Base-by-base conservation (phyloP, 2,113 vertebrate genomes). In the Tenebrosternarchus preto region DNA sequence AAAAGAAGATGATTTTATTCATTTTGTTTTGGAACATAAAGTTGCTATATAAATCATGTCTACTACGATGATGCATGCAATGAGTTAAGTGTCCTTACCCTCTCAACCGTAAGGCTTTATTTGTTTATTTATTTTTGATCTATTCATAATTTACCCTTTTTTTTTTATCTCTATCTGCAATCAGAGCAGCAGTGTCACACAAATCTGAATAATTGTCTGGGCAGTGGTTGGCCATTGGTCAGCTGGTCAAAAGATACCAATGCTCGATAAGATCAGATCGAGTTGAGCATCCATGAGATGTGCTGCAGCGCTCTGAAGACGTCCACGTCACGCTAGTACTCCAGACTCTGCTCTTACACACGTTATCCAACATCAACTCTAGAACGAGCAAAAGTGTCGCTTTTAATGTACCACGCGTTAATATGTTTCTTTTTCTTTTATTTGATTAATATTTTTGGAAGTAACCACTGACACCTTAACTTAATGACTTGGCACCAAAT, bases 21-120 rank as follows among this genome's bases (percentile, higher is more conserved):
- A 67, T 88, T 88, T 90, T 83, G 82, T 87, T 89, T 93, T 53
- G 77, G 86, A 88, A 88, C 83, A 88, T 80, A 88, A 80, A 87
- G 80, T 80, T 85, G 85, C 85, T 86, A 84, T 83, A 84, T 81
- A 86, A 90, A 80, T 87, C 84, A 89, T 86, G 89, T 88, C 84
- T 87, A 91, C 83, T 83, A 86, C 89, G 90, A 88, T 87, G 83
- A 90, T 92, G 92, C 91, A 92, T 93, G 91, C 85, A 89, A 92
- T 90, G 87, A 92, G 87, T 92, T 91, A 94, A 93, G 93, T 94
- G 92, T 93, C 93, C 92, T 93, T 94, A 92, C 90, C 89, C 91
- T 86, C 88, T 91, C 88, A 88, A 87, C 88, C 90, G 86, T 77
- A 87, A 84, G 87, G 85, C 75, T 83, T 88, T 72, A 31, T 72